Base-by-base conservation (phyloP, 1,140 invertebrate species). In the Berghia stephanieae region DNA sequence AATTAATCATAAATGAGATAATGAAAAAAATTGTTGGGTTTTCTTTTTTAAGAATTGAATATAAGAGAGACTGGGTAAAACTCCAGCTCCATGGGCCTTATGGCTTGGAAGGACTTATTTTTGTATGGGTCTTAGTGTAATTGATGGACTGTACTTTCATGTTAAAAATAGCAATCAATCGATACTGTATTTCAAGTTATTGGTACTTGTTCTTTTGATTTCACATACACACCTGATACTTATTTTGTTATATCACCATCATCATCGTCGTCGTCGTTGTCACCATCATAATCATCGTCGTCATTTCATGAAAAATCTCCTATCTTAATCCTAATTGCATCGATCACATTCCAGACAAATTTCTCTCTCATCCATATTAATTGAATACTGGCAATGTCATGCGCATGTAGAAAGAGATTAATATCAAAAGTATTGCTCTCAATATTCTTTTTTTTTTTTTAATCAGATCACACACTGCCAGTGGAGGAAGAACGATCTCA, bases 201-300 rank as follows among this genome's bases (percentile, higher is more conserved):
- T 21, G n/a, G 21, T 16, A 2, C 60, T 38, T 21, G 60, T 6
- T 5, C 27, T 27, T 13, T n/a, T 10, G 21, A 1, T 6, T 18
- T n/a, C 24, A 21, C 5, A 60, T 8, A n/a, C 5, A 60, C 21
- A 75, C 69, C 27, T 66, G 77, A 38, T 71, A 76, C 31, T 74
- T 69, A 27, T 68, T 75, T 43, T 76, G 74, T n/a, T 79, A 77
- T 57, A 79, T 77, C 57, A 79, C 70, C 43, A 75, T 70, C 60
- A 68, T 52, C 69, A 70, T 66, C 69, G 77, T 82, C 60, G 81
- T 83, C 36, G 84, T 89, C 81, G 97, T 96, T 1, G 93, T 96
- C 46, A 94, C 95, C 5, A 98, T 97, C 89, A 97, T 95, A 10
- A 96, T 97, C 90, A 96, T 98, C 87, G 95, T 96, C 3, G 96